Evolutionary conservation across 2,888 invertebrate genomes (phyloP).

Genomic region (Bombylius major): DNA sequence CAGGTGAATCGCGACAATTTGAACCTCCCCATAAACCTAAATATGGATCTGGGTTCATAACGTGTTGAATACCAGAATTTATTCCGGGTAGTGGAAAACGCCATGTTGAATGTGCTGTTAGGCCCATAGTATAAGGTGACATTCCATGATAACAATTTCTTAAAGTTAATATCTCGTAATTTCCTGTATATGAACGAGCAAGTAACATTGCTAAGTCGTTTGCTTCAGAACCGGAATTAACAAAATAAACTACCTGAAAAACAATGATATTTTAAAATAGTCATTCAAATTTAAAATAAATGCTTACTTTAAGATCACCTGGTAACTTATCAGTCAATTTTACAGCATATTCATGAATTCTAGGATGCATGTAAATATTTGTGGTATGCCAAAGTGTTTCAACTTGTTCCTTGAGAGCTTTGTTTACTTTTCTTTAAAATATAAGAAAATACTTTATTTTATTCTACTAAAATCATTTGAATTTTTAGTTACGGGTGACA

Average conservation of each 20-base stretch:
- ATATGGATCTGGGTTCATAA: constrained; percentile 87
- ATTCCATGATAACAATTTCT: constrained; percentile 89
- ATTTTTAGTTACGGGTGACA: constrained; percentile 70
- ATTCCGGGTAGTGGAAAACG: constrained; percentile 57
- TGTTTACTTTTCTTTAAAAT: constrained; percentile 61
- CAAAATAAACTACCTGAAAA: constrained; percentile 71
- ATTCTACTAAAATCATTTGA: neutral
- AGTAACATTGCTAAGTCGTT: constrained; percentile 87
- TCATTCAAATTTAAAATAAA: too few species aligned
- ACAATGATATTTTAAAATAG: neutral
- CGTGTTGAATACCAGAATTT: constrained; percentile 66
- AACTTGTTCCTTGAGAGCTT: constrained; percentile 66
- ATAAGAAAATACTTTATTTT: neutral
- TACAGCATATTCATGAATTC: constrained; percentile 81
- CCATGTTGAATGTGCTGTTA: constrained; percentile 69
- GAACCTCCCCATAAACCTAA: constrained; percentile 83
- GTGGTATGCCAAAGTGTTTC: constrained; percentile 83
- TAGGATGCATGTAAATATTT: constrained; percentile 80
- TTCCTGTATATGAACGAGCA: constrained; percentile 73
- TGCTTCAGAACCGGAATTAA: constrained; percentile 95
- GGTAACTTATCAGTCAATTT: constrained; percentile 71
- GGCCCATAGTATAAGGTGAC: constrained; percentile 69
- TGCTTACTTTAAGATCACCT: constrained; percentile 61
- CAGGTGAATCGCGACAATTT: constrained; percentile 75
- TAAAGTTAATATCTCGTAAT: constrained; percentile 72